Conservation (phyloP, 2,888 invertebrate genomes). For the Trissolcus japonicus region DNA sequence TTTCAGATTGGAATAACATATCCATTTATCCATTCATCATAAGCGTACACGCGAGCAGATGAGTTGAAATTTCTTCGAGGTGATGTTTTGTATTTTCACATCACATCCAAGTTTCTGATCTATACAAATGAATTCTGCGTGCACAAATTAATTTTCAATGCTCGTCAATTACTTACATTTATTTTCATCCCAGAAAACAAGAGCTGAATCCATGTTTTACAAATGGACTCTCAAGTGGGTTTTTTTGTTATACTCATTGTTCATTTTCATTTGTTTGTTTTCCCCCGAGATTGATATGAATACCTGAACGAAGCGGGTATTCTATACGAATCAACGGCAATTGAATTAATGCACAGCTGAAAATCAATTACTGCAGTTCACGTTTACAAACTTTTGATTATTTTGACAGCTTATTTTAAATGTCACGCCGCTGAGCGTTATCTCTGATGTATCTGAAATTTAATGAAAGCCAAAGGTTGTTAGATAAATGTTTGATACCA, state of each 20-base stretch:
- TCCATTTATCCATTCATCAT: conserved; percentile 14
- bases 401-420: conserved; percentile 52
- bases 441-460: conserved; percentile 51
- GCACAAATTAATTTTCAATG: no score
- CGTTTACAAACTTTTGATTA: conserved; percentile 42
- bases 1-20: conserved; percentile 19
- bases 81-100: neutral
- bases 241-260: no score
- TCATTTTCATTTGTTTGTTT: no score
- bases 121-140: no score
- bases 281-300: no score
- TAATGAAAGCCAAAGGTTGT: conserved; percentile 50
- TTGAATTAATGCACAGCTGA: neutral
- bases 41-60: neutral
- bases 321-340: no score
- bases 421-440: conserved; percentile 40
- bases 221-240: no score
- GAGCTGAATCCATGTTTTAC: no score
- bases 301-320: no score
- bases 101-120: neutral
- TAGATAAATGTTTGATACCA: conserved; percentile 30
- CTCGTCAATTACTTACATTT: no score
- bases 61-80: conserved; percentile 10
- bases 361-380: conserved; percentile 26
- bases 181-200: no score